phyloP scores from a whole-genome alignment of 2,888 invertebrate species.

The Drosophila formosana region DNA sequence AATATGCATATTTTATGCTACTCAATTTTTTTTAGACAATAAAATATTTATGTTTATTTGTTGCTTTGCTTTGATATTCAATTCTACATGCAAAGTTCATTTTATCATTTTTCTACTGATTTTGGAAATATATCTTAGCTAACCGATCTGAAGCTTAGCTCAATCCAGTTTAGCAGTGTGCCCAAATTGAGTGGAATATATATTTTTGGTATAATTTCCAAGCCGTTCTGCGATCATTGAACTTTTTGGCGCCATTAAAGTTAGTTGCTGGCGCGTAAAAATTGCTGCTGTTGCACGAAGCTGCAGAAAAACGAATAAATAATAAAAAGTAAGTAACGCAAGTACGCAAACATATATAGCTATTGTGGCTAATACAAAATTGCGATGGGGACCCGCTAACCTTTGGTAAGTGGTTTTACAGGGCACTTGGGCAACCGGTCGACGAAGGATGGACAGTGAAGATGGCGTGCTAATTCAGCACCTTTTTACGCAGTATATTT shows the following conservation, averaged over 20 bases:
- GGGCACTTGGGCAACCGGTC: slow-evolving; percentile 9
- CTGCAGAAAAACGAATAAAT: slow-evolving; percentile 4
- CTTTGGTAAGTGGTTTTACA: slow-evolving; percentile 27
- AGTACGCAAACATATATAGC: slow-evolving; percentile 2
- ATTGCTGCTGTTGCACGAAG: neutral
- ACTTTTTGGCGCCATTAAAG: neutral
- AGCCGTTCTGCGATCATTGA: neutral
- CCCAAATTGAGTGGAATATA: neutral
- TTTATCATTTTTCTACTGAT: no score
- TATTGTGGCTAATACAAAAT: slow-evolving; percentile 19
- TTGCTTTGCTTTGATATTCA: no score
- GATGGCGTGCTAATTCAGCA: slow-evolving; percentile 47
- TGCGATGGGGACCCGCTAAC: slow-evolving; percentile 1
- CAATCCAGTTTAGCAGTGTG: neutral
- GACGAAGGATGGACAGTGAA: slow-evolving; percentile 18
- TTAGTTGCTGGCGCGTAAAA: neutral
- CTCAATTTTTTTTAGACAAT: no score
- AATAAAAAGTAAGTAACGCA: slow-evolving; percentile 12
- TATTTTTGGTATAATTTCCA: neutral
- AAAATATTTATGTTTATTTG: no score
- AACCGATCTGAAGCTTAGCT: neutral
- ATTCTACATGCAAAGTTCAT: no score
- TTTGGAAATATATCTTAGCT: neutral
- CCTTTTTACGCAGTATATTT: slow-evolving; percentile 24
- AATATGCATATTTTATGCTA: no score